A percentile compares a stretch with the other conserved stretches of the same genome.
Evolutionary conservation across 2,113 vertebrate species (phyloP).

Genomic region (Psittacula cyanocephala): DNA sequence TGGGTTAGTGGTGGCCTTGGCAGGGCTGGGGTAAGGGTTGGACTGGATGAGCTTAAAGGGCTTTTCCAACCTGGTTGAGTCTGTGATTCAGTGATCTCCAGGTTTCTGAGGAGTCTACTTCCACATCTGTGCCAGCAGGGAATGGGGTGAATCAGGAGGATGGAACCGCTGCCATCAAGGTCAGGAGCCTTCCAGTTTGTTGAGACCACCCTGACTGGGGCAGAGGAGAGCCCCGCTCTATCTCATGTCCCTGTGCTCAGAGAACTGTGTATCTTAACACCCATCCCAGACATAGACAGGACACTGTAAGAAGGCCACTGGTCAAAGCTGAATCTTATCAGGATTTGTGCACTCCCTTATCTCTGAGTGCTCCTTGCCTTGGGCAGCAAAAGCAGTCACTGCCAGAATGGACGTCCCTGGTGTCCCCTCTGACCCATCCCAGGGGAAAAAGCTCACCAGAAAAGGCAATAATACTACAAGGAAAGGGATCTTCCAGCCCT

Average conservation of each 20-base stretch:
- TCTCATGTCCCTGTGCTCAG: not conserved
- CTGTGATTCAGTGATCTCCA: not conserved
- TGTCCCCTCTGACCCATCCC: not conserved
- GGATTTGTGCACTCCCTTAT: not conserved
- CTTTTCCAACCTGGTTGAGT: not conserved
- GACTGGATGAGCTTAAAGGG: not conserved
- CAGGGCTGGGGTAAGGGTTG: not conserved
- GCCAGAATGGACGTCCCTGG: not conserved
- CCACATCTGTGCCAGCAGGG: not conserved
- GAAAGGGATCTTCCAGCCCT: not conserved
- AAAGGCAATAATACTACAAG: not conserved
- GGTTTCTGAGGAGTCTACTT: not conserved
- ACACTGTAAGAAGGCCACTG: not conserved
- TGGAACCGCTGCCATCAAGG: fast-evolving
- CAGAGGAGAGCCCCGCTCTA: not conserved
- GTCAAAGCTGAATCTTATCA: not conserved
- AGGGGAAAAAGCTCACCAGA: not conserved
- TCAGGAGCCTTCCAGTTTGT: not conserved
- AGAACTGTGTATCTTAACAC: not conserved
- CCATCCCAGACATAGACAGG: not conserved
- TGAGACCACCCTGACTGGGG: not conserved
- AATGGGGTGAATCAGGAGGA: not conserved
- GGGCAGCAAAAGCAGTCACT: not conserved
- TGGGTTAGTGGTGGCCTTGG: not conserved
- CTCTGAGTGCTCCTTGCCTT: not conserved